Evolutionary conservation across 2,888 invertebrate genomes (phyloP), one percentile per base, ranked within the genome.

Genomic region (Amblyjoppa fuscipennis): DNA sequence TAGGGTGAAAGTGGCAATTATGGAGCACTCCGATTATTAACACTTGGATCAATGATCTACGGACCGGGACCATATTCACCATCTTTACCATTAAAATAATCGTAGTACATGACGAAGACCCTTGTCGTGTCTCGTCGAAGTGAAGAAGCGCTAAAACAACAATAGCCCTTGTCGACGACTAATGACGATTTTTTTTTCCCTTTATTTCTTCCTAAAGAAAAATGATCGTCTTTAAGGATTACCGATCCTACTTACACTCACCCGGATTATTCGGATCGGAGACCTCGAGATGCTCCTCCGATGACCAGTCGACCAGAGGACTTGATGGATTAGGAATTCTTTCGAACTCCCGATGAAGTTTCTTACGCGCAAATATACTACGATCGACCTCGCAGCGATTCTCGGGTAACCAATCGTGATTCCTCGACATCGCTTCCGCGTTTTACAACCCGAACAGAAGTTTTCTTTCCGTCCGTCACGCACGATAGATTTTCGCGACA

Each of bases 221-320:
- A 80, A 79, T 38, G 68, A 79, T 79, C 79, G 75, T 45, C 75
- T 73, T 73, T 49, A 49, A 31, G 41, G 25, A 61, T 71, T 71
- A 59, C 68, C 70, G 84, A 78, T 66, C 69, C 34, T 75, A 61
- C 74, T 61, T 49, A n/a, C 28, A n/a, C 28, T 61, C 34, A 77
- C 59, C 51, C 76, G 79, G 79, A 85, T 85, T 25, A 79, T 66
- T 66, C 80, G 80, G 66, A 66, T 56, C 41, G 77, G 51, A 49
- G 79, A 85, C 85, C 85, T 85, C 71, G 85, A 31, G 76, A 83
- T 80, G 66, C 73, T 83, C 66, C 82, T 85, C 75, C 59, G 20
- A 82, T 85, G 85, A 85, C 85, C 53, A 49, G 51, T 66, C 64
- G 28, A n/a, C 59, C 11, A n/a, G 31, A 20, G 34, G 66, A 49